phyloP scores from a whole-genome alignment of 2,888 invertebrate genomes.

The Synanthedon vespiformis region DNA sequence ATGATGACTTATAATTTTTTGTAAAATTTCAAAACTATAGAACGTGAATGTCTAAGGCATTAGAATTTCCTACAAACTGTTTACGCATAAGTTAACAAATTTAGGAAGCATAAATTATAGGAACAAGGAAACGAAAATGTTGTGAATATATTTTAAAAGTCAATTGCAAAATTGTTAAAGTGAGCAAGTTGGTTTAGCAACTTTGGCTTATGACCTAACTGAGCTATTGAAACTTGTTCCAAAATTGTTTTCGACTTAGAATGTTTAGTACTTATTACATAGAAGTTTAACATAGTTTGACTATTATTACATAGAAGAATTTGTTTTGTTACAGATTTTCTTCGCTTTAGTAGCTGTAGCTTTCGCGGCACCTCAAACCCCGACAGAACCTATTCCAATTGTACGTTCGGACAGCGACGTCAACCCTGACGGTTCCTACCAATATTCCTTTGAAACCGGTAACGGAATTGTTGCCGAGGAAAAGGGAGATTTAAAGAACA shows the following conservation, averaged over 20 bases:
- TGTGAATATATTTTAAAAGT: too few relatives aligned
- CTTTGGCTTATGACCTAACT: background rate
- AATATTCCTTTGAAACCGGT: constrained; percentile 71
- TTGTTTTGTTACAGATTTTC: constrained; percentile 41
- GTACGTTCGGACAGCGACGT: constrained; percentile 64
- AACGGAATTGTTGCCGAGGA: constrained; percentile 74
- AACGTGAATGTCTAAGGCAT: too few relatives aligned
- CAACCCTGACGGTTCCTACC: constrained; percentile 73
- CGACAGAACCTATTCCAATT: constrained; percentile 57
- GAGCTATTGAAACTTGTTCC: background rate
- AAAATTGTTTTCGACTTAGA: background rate
- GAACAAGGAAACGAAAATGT: too few relatives aligned
- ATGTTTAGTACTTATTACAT: background rate
- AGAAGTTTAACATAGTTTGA: constrained; percentile 1
- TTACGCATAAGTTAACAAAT: too few relatives aligned
- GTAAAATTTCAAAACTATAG: too few relatives aligned
- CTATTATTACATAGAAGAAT: background rate
- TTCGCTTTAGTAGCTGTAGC: constrained; percentile 45
- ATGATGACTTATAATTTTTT: too few relatives aligned
- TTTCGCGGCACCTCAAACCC: constrained; percentile 46
- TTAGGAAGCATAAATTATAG: too few relatives aligned
- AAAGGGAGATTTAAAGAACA: constrained; percentile 64
- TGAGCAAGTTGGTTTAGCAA: too few relatives aligned
- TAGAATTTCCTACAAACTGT: too few relatives aligned
- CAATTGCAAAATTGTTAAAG: too few relatives aligned